phyloP scores from a whole-genome alignment of 2,113 vertebrate species.

The Notothenia rossii region DNA sequence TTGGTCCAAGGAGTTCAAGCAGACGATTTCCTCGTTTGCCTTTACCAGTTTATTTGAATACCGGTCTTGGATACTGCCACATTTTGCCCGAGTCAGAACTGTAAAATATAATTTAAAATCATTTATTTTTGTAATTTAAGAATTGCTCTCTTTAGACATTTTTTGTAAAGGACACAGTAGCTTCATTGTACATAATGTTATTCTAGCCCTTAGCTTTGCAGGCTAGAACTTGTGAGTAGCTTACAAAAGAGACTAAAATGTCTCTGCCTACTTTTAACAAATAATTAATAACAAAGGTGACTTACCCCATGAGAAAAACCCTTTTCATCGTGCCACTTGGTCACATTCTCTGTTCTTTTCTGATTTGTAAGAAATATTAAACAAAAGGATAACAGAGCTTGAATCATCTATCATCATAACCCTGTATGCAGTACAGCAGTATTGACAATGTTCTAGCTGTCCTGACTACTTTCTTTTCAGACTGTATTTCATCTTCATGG shows the following conservation, averaged over 20 bases:
- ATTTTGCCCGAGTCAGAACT: not conserved
- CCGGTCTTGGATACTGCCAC: not conserved
- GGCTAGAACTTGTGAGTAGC: not conserved
- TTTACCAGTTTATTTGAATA: not conserved
- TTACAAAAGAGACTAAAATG: not conserved
- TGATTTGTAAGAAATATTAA: constrained; percentile 20
- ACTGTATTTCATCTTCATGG: constrained; percentile 12
- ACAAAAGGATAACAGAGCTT: constrained; percentile 23
- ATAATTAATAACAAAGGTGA: not conserved
- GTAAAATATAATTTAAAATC: not conserved
- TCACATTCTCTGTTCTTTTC: constrained; percentile 1
- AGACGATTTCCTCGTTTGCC: not conserved
- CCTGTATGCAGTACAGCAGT: constrained; percentile 22
- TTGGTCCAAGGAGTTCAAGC: not conserved
- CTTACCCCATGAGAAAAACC: not conserved
- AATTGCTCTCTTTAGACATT: not conserved
- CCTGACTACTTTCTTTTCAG: constrained; percentile 24
- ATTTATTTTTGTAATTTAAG: not conserved
- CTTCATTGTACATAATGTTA: not conserved
- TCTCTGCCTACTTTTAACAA: not conserved
- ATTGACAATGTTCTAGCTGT: constrained; percentile 12
- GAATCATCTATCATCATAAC: constrained; percentile 53
- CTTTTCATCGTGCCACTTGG: constrained; percentile 17
- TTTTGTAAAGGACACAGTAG: not conserved
- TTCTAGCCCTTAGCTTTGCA: not conserved